Conservation (phyloP, 2,888 invertebrate species). For the Drosophila acutilabella region DNA sequence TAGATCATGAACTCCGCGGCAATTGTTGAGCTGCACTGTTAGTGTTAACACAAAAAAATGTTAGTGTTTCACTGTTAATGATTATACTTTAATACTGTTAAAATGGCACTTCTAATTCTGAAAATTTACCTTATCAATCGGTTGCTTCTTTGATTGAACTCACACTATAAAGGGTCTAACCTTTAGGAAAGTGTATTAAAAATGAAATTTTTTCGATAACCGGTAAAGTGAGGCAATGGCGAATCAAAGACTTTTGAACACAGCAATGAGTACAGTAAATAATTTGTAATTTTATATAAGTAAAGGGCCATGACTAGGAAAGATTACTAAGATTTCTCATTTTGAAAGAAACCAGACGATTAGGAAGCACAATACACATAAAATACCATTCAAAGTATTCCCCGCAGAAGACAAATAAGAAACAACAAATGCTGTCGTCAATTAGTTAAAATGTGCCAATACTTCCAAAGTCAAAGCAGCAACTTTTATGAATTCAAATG, state of each 20-base stretch:
- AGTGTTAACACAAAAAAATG: neutral
- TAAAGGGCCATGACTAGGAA: neutral
- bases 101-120: too few species aligned
- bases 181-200: constrained; percentile 7
- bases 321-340: too few species aligned
- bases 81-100: neutral
- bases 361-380: neutral
- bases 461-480: constrained; percentile 19
- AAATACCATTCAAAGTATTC: constrained; percentile 1
- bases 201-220: constrained; percentile 46
- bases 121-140: too few species aligned
- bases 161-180: neutral
- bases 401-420: neutral
- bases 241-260: neutral
- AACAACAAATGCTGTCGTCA: constrained; percentile 22
- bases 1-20: too few species aligned
- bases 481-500: constrained; percentile 19
- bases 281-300: neutral
- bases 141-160: neutral
- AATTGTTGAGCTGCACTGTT: neutral
- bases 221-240: constrained; percentile 33
- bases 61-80: neutral
- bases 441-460: constrained; percentile 53
- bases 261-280: constrained; percentile 25
- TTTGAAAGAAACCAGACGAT: too few species aligned